Evolutionary conservation across 2,888 invertebrate species (phyloP).

Genomic region (Xanthorhoe designata): DNA sequence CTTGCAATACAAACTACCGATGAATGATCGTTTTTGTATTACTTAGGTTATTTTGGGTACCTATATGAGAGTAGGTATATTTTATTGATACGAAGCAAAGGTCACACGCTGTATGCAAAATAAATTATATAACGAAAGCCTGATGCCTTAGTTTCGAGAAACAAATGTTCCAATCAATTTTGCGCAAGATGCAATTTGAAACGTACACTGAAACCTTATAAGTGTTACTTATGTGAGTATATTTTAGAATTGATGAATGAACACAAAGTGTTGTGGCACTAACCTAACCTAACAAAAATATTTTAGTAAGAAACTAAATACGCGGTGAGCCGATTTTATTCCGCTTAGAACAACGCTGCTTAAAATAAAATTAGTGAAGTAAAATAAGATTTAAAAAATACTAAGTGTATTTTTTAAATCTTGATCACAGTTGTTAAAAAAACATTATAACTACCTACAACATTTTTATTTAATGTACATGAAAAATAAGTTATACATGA

Average conservation of each 20-base stretch:
- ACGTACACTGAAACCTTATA: constrained; percentile 15
- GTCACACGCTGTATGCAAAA: not conserved
- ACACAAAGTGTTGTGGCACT: too few relatives aligned
- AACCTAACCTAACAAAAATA: not conserved
- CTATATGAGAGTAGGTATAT: too few relatives aligned
- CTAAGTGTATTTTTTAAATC: too few relatives aligned
- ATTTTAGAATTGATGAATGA: not conserved
- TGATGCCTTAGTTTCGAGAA: constrained; percentile 13
- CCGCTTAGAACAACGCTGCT: too few relatives aligned
- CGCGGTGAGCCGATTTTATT: not conserved
- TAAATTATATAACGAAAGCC: constrained; percentile 1
- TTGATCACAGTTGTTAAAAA: too few relatives aligned
- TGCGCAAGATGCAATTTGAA: constrained; percentile 19
- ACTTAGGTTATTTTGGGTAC: too few relatives aligned
- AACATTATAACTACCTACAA: too few relatives aligned
- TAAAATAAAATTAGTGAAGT: too few relatives aligned
- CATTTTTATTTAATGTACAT: not conserved
- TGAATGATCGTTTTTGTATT: too few relatives aligned
- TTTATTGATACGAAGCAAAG: not conserved
- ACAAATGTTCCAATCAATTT: constrained; percentile 28
- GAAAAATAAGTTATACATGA: not conserved
- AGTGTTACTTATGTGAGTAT: constrained; percentile 12
- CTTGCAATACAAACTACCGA: too few relatives aligned
- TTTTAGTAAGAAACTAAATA: not conserved
- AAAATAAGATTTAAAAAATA: too few relatives aligned